Base-by-base conservation (phyloP, 2,888 invertebrate species). In the Imbricaverruca yamaguchii region DNA sequence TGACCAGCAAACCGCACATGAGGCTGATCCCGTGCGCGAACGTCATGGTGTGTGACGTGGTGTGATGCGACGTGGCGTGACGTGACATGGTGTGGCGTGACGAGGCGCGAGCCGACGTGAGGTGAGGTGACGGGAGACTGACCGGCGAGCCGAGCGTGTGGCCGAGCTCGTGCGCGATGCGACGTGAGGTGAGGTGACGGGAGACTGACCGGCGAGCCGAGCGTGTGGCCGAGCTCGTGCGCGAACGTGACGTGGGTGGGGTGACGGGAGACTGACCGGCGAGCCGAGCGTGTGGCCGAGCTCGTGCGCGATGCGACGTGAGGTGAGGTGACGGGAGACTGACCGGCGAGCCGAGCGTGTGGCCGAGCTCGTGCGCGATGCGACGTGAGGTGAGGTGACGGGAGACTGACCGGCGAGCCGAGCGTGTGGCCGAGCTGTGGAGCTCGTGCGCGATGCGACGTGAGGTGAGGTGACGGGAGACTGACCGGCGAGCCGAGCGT, bases 121-220 rank as follows among this genome's bases (percentile, higher is more conserved):
- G 97, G 98, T 53, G 99, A 98, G 89, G 97, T 96, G 0, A 97
- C 96, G 81, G 98, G 97, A n/a, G n/a, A n/a, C n/a, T n/a, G n/a
- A n/a, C n/a, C n/a, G n/a, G 63, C 13, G 61, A 61, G 61, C 13
- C 15, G 18, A 18, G 61, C 18, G 10, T 6, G 61, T 6, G 13
- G 61, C 12, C 61, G 61, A 61, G 18, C 13, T 11, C 61, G 18
- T 61, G 6, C 6, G 61, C 13, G 15, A n/a, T n/a, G n/a, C n/a
- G n/a, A n/a, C n/a, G n/a, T n/a, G n/a, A n/a, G n/a, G n/a, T n/a
- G n/a, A n/a, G n/a, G n/a, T n/a, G n/a, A n/a, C n/a, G n/a, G 13
- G 18, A 4, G 23, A 65, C 67, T 67, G 10, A 67, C 67, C 39
- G 97, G 97, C 83, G 97, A 97, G 82, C 99, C 98, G 88, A 99